Evolutionary conservation across 2,113 vertebrate species (phyloP).

Genomic region (Uria lomvia): DNA sequence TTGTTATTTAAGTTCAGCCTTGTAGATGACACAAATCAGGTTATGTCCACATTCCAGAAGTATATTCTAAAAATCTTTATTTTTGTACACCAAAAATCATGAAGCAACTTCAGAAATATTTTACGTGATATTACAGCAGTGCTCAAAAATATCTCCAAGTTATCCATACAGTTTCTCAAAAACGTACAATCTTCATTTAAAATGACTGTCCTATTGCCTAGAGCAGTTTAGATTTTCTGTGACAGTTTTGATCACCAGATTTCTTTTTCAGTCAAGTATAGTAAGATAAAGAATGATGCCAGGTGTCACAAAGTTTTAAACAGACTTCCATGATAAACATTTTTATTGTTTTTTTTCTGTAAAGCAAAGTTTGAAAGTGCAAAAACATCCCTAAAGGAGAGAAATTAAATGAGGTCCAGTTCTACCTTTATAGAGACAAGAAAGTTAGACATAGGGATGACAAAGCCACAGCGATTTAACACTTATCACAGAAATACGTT

Average conservation of each 20-base stretch:
- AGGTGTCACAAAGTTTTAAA: neutral
- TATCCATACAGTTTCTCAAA: neutral
- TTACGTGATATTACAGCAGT: neutral
- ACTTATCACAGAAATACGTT: neutral
- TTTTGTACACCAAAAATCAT: neutral
- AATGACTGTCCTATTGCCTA: neutral
- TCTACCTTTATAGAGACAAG: neutral
- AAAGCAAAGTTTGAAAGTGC: neutral
- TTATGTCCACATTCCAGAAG: neutral
- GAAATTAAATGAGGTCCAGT: neutral
- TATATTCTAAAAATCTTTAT: neutral
- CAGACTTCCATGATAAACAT: neutral
- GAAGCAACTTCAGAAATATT: neutral
- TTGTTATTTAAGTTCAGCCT: neutral
- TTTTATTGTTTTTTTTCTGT: neutral
- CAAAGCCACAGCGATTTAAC: neutral
- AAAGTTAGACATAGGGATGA: neutral
- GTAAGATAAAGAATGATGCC: neutral
- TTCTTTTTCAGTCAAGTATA: neutral
- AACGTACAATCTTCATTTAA: neutral
- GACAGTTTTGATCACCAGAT: neutral
- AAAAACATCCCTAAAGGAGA: neutral
- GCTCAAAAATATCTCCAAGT: neutral
- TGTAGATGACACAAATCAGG: neutral
- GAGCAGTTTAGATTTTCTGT: neutral